Percentiles rank a stretch among this genome's conserved stretches.
Conservation (phyloP, 2,888 invertebrate species). For the Phengaris alcon region DNA sequence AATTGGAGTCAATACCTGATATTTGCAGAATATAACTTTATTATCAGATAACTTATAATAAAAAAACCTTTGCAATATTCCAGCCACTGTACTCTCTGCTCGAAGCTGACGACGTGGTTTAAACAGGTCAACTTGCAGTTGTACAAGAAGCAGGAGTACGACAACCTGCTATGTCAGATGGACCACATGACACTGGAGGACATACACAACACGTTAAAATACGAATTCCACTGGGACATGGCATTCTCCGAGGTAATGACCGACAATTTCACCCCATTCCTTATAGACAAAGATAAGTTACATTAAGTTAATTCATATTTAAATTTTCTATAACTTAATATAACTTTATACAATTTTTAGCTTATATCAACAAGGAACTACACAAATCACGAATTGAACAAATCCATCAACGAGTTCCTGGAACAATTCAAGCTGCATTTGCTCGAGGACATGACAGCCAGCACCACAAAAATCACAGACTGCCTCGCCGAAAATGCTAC, state of each 20-base stretch:
- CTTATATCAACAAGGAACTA: slow-evolving; percentile 70
- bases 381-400: slow-evolving; percentile 71
- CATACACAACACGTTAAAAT: slow-evolving; percentile 59
- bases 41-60: background rate
- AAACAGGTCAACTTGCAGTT: slow-evolving; percentile 79
- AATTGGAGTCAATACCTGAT: background rate
- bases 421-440: slow-evolving; percentile 59
- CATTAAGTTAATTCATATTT: too few species aligned
- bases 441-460: slow-evolving; percentile 56
- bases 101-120: slow-evolving; percentile 70
- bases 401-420: slow-evolving; percentile 63
- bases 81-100: slow-evolving; percentile 72
- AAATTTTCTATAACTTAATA: too few species aligned
- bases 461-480: slow-evolving; percentile 51
- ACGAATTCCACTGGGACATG: slow-evolving; percentile 80
- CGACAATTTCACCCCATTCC: background rate
- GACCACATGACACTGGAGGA: slow-evolving; percentile 59
- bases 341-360: slow-evolving; percentile 43
- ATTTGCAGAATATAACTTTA: background rate
- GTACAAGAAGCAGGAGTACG: slow-evolving; percentile 75
- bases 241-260: slow-evolving; percentile 68
- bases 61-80: slow-evolving; percentile 32
- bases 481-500: slow-evolving; percentile 59
- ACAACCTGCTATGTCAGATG: slow-evolving; percentile 70
- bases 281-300: too few species aligned